Conservation (phyloP, 2,113 vertebrate species). For the Anolis sagrei region DNA sequence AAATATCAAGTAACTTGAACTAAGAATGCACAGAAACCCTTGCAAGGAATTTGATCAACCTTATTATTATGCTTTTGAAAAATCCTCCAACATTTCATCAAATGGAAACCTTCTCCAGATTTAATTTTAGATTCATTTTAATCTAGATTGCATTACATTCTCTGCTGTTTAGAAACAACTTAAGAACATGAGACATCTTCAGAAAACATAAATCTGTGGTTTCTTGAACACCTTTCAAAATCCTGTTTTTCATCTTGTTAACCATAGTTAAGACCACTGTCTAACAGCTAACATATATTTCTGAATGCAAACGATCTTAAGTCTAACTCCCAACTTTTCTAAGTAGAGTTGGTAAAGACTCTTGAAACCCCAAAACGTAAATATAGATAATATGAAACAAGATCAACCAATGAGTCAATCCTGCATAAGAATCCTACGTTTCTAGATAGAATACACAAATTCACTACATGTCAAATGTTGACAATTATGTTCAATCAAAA, state of each 20-base stretch:
- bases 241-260: neutral
- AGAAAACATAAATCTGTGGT: neutral
- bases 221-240: neutral
- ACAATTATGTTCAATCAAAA: neutral
- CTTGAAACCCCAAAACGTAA: neutral
- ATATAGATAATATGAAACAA: too few relatives aligned
- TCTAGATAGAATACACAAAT: neutral
- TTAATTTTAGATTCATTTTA: neutral
- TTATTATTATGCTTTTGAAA: neutral
- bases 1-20: neutral
- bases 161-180: neutral
- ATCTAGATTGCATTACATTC: too few relatives aligned
- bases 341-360: neutral
- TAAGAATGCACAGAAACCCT: neutral
- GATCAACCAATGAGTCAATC: neutral
- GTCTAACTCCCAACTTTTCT: neutral
- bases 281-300: neutral
- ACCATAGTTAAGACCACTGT: neutral
- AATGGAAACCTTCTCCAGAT: neutral
- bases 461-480: neutral
- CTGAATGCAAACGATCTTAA: neutral
- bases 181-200: neutral
- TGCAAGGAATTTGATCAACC: neutral
- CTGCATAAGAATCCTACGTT: neutral
- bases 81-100: neutral